These are phyloP conservation scores for Teinopalpus imperialis DNA, from an alignment of 2,888 invertebrate genomes.

Conservation along the genomic window DNA sequence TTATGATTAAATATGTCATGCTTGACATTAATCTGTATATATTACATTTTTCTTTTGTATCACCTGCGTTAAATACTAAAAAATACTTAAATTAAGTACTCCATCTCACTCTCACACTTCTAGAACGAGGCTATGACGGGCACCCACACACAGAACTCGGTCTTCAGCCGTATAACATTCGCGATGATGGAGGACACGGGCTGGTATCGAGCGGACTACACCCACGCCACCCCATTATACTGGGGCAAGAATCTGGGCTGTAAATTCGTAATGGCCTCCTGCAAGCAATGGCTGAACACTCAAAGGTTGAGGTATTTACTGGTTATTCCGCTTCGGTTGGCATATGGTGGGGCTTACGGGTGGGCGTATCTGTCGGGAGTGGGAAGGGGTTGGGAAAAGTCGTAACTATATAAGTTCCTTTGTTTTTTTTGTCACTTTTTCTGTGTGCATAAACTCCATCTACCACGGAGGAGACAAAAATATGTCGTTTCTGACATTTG, in stretches of 20 bases:
- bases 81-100: no score
- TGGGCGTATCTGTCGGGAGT: neutral
- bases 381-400: neutral
- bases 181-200: slow-evolving; percentile 99
- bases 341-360: neutral
- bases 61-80: no score
- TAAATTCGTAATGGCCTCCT: slow-evolving; percentile 95
- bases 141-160: slow-evolving; percentile 98
- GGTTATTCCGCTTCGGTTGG: slow-evolving; percentile 6
- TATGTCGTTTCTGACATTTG: no score
- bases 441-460: no score
- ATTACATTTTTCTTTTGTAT: no score
- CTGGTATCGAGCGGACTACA: slow-evolving; percentile 96
- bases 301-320: slow-evolving; percentile 83
- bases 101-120: no score
- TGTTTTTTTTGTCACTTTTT: no score
- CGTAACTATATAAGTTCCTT: no score
- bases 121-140: slow-evolving; percentile 99
- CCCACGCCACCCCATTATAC: slow-evolving; percentile 91
- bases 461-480: no score
- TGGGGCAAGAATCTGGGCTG: slow-evolving; percentile 98
- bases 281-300: slow-evolving; percentile 96
- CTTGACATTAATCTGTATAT: no score
- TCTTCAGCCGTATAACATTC: slow-evolving; percentile 96
- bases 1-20: no score